These are phyloP conservation scores for Gadopsis marmoratus DNA, from an alignment of 2,797 vertebrate species.

Conservation along the genomic window DNA sequence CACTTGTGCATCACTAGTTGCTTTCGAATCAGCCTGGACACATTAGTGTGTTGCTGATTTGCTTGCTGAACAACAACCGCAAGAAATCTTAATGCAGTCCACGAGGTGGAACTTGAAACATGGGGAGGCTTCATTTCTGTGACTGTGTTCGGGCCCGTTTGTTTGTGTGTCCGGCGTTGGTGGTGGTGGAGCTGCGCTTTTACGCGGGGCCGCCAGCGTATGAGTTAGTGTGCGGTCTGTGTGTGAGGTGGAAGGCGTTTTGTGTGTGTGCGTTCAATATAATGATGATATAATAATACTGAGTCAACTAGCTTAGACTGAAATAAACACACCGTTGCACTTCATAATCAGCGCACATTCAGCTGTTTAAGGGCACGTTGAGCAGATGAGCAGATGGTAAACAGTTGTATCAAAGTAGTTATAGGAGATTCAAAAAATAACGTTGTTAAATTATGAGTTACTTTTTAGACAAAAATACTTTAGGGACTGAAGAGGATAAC, in stretches of 20 bases:
- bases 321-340: conserved; percentile 51
- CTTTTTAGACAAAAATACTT: conserved; percentile 11
- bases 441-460: conserved; percentile 20
- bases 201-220: neutral
- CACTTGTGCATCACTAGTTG: conserved; percentile 1
- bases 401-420: conserved; percentile 34
- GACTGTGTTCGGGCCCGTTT: neutral
- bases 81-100: neutral
- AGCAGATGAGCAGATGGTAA: conserved; percentile 35
- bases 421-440: conserved; percentile 14
- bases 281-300: conserved; percentile 52
- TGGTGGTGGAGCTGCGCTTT: neutral
- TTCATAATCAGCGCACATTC: conserved; percentile 42
- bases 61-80: conserved; percentile 10
- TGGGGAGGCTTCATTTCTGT: neutral
- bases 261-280: conserved; percentile 40
- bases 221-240: neutral
- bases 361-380: conserved; percentile 32
- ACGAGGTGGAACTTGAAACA: conserved; percentile 16
- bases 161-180: neutral
- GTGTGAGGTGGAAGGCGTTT: neutral
- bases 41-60: conserved; percentile 4
- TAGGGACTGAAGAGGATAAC: conserved; percentile 14
- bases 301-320: conserved; percentile 50
- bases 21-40: conserved; percentile 3